Evolutionary conservation across 2,797 vertebrate genomes (phyloP).

Genomic region (Coreius guichenoti): DNA sequence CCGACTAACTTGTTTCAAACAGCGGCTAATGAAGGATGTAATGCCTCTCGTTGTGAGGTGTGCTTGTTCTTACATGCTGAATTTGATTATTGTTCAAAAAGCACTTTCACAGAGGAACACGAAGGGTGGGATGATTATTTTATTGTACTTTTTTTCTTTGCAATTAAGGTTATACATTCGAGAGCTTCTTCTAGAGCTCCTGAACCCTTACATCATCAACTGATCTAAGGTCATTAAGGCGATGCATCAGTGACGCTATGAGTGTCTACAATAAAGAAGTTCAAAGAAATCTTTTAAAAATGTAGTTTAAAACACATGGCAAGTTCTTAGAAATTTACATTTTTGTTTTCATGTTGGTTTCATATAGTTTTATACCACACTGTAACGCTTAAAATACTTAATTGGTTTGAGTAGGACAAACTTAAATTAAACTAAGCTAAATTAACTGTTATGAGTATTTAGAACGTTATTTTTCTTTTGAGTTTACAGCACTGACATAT

Average conservation of each 20-base stretch:
- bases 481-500: too few species aligned
- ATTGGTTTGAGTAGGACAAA: too few species aligned
- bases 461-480: too few species aligned
- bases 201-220: not conserved
- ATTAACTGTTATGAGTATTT: too few species aligned
- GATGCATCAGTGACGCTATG: not conserved
- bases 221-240: not conserved
- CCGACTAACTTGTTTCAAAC: slow-evolving; percentile 57
- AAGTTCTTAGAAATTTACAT: not conserved
- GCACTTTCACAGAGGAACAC: slow-evolving; percentile 31
- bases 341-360: not conserved
- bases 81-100: slow-evolving; percentile 4
- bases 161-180: slow-evolving; percentile 11
- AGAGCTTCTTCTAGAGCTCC: not conserved
- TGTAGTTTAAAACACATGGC: not conserved
- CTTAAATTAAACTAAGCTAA: too few species aligned
- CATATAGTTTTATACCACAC: not conserved
- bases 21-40: slow-evolving; percentile 57
- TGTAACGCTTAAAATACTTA: too few species aligned
- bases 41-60: slow-evolving; percentile 44
- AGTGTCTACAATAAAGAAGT: not conserved
- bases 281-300: not conserved
- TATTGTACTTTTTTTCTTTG: not conserved
- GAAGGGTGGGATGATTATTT: slow-evolving; percentile 28
- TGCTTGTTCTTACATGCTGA: slow-evolving; percentile 42